A percentile compares a stretch with the other conserved stretches of the same genome.
Conservation (phyloP, 1,140 invertebrate genomes). For the Rhopalosiphum maidis region DNA sequence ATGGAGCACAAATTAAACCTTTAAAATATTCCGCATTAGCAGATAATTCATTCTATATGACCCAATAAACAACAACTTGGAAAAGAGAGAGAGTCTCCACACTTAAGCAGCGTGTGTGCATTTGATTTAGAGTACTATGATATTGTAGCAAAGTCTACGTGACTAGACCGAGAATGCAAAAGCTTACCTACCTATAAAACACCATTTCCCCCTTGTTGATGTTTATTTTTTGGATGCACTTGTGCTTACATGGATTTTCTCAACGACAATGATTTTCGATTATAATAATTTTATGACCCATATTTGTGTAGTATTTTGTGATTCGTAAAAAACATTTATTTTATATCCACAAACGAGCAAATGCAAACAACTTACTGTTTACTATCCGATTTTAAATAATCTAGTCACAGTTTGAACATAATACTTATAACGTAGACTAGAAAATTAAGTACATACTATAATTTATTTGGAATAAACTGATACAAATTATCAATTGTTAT, state of each 20-base stretch:
- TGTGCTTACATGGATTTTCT: not conserved
- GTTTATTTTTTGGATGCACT: not conserved
- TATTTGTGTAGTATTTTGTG: not conserved
- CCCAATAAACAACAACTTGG: not conserved
- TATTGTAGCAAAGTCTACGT: not conserved
- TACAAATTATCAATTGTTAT: not conserved
- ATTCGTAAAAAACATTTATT: not conserved
- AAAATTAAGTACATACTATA: not conserved
- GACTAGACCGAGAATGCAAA: not conserved
- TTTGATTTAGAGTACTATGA: conserved; percentile 22
- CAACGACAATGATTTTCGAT: not conserved
- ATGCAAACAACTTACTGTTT: not conserved
- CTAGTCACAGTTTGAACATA: not conserved
- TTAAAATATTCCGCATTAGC: not conserved
- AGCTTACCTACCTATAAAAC: not conserved
- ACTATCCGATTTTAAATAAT: not conserved
- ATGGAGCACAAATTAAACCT: not conserved
- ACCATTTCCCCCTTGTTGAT: not conserved
- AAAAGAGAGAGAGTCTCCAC: not conserved
- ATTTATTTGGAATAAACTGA: not conserved
- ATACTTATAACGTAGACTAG: not conserved
- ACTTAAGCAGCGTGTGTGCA: not conserved
- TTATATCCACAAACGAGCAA: not conserved
- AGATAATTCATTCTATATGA: not conserved
- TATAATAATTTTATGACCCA: not conserved